Conservation (phyloP, 2,113 vertebrate genomes). For the Ifrita kowaldi region DNA sequence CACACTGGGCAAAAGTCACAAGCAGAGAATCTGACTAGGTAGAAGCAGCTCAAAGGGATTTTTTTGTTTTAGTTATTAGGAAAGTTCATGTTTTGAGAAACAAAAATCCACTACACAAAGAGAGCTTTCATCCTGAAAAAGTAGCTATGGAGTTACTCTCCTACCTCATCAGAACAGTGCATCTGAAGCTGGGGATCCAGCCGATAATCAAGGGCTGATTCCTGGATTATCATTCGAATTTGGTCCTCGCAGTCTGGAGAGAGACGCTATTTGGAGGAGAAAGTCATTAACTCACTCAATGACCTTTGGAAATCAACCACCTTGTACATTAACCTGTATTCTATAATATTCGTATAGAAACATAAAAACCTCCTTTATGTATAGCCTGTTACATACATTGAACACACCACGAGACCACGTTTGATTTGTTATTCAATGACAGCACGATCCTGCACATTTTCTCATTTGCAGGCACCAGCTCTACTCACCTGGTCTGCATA, state of each 20-base stretch:
- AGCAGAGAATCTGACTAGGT: background rate
- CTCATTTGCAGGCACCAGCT: background rate
- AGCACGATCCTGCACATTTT: background rate
- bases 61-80: background rate
- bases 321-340: background rate
- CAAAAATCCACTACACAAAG: background rate
- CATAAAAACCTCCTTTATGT: background rate
- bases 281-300: background rate
- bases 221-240: slow-evolving; percentile 92
- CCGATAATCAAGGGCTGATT: slow-evolving; percentile 94
- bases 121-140: background rate
- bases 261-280: slow-evolving; percentile 78
- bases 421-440: background rate
- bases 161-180: slow-evolving; percentile 92
- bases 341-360: accelerated
- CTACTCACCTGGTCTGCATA: slow-evolving; percentile 90
- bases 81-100: background rate
- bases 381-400: accelerated
- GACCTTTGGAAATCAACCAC: background rate
- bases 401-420: background rate
- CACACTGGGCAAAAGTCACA: background rate
- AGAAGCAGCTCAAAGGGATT: background rate
- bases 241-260: slow-evolving; percentile 96
- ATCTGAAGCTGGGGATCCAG: slow-evolving; percentile 96
- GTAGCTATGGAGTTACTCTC: background rate